Base-by-base conservation (phyloP, 1,140 invertebrate species). In the Rhynchophorus ferrugineus region DNA sequence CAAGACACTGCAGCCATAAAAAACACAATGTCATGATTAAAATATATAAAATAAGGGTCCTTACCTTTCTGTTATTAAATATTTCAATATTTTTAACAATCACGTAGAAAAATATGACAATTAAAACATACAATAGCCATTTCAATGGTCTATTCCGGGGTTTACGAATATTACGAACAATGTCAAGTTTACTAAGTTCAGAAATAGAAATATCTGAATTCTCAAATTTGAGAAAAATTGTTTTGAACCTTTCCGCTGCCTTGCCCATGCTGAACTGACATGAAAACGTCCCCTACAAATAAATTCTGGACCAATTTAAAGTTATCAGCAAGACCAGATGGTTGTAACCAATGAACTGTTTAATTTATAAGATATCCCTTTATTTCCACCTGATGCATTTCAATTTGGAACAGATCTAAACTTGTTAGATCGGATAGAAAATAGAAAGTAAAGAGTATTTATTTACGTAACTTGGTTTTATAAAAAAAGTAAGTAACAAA, bases 1-100 rank as follows among this genome's bases (percentile, higher is more conserved):
- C 54, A 9, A 77, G 67, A 65, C 84, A 87, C 72, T 80, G 67
- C 34, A 69, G 71, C 5, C 34, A 44, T 29, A 22, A 43, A 37
- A 42, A 7, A 46, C 34, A 46, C 42, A 35, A 14, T 3, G 19
- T 6, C 13, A 41, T 42, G 6, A 42, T 13, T 3, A 33, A 20
- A 35, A 47, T 41, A 35, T 8, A 47, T 9, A 44, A 42, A 9
- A n/a, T n/a, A n/a, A n/a, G n/a, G n/a, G n/a, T 20, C 24, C 39
- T 59, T 53, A 49, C 53, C 45, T 52, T 29, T 1, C 24, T 35
- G 21, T 36, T 54, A 41, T 39, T 16, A 20, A 59, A 45, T 20
- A 61, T n/a, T 34, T 51, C 17, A 35, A 29, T 14, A 9, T 38
- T 35, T 20, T 20, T 42, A 37, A 57, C 22, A 11, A 44, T 38